These are phyloP conservation scores for Lasioglossum vierecki DNA, from an alignment of 2,888 invertebrate genomes.

Conservation along the genomic window DNA sequence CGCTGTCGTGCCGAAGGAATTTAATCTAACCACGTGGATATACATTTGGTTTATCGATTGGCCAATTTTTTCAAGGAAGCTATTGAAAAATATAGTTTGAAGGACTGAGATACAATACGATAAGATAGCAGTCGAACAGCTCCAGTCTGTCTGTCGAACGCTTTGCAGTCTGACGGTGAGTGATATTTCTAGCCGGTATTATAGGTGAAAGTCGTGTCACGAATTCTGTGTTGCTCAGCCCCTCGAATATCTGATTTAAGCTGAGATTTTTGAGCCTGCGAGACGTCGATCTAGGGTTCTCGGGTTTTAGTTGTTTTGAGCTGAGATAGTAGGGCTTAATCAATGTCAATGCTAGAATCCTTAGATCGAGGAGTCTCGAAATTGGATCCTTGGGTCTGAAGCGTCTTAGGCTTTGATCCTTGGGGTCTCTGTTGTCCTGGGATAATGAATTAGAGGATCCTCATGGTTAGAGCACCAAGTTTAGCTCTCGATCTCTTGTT, in stretches of 20 bases:
- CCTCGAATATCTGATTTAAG: not conserved
- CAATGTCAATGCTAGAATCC: not conserved
- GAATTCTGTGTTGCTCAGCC: not conserved
- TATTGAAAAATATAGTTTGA: not conserved
- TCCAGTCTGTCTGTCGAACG: not conserved
- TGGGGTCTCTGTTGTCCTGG: not conserved
- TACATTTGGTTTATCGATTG: not conserved
- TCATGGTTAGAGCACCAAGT: not conserved
- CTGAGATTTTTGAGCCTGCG: not conserved
- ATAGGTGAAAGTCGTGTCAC: not conserved
- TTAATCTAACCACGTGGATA: not conserved
- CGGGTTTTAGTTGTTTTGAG: not conserved
- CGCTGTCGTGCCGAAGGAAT: not conserved
- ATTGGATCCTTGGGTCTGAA: not conserved
- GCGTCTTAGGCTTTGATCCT: not conserved
- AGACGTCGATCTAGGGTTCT: not conserved
- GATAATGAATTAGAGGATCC: conserved; percentile 2
- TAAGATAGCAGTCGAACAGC: not conserved
- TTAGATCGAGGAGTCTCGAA: not conserved
- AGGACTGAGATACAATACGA: not conserved
- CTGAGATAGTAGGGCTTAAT: not conserved
- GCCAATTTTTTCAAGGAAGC: not conserved
- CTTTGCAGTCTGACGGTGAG: not conserved
- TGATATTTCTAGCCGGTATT: not conserved
- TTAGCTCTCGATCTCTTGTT: not conserved